Evolutionary conservation across 2,888 invertebrate species (phyloP).

Genomic region (Anthophora plumipes): DNA sequence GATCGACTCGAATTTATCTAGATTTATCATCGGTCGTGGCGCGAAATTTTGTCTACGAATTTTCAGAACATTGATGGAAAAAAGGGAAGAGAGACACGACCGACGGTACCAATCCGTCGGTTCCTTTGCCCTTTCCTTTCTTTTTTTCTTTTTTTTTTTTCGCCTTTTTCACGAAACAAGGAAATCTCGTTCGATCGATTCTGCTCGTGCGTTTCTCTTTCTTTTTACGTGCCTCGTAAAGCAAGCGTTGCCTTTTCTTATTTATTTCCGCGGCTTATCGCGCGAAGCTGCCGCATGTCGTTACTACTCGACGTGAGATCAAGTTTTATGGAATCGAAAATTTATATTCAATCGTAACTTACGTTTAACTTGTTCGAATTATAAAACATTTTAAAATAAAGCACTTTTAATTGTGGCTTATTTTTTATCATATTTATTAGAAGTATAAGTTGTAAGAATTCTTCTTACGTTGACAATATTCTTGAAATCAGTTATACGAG

Average conservation of each 20-base stretch:
- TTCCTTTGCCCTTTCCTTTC: not conserved
- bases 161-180: constrained; percentile 22
- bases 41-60: constrained; percentile 59
- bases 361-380: too few relatives aligned
- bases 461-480: too few relatives aligned
- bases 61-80: constrained; percentile 56
- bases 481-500: too few relatives aligned
- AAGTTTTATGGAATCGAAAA: not conserved
- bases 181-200: not conserved
- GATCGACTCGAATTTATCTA: constrained; percentile 5
- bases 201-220: not conserved
- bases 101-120: constrained; percentile 26
- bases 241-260: constrained; percentile 23
- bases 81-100: constrained; percentile 39
- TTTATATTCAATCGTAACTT: too few relatives aligned
- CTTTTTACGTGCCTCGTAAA: not conserved
- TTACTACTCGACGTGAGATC: not conserved
- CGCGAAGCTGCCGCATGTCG: not conserved
- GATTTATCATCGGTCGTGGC: constrained; percentile 32
- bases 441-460: too few relatives aligned
- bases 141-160: not conserved
- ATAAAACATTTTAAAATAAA: too few relatives aligned
- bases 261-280: too few relatives aligned
- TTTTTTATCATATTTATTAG: too few relatives aligned
- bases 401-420: too few relatives aligned